Conservation (phyloP, 2,888 invertebrate species). For the Sinohyriopsis cumingii region DNA sequence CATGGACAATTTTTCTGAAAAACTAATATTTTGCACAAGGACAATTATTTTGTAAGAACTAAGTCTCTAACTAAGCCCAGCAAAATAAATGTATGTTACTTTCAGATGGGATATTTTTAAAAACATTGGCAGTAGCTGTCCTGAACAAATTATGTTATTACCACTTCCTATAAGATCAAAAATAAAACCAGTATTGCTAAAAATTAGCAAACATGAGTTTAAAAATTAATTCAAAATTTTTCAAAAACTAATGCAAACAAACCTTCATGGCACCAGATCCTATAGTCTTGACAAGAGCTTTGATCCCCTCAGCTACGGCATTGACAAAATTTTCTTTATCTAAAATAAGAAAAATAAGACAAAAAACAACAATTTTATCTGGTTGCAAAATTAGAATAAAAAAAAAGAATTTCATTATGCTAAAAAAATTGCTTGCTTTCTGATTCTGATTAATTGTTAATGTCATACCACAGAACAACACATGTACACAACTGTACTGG, state of each 20-base stretch:
- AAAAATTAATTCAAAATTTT: conserved; percentile 2
- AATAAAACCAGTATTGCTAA: no score
- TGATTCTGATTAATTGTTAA: no score
- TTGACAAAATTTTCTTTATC: conserved; percentile 75
- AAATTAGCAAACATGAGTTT: neutral
- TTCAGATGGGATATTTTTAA: no score
- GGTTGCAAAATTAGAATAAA: neutral
- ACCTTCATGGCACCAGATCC: conserved; percentile 85
- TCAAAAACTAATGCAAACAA: conserved; percentile 20
- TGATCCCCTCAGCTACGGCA: conserved; percentile 75
- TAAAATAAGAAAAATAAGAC: conserved; percentile 8
- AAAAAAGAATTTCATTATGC: neutral
- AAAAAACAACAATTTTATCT: neutral
- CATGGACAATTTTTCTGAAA: neutral
- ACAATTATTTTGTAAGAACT: neutral
- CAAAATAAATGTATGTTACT: no score
- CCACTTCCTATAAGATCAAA: no score
- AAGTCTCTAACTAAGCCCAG: no score
- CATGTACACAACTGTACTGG: no score
- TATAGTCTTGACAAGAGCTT: conserved; percentile 81
- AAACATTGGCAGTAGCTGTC: no score
- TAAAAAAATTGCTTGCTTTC: conserved; percentile 12
- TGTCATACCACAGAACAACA: no score
- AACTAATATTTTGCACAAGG: neutral
- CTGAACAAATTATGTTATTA: no score